Base-by-base conservation (phyloP, 2,113 vertebrate species). In the Herpetotheres cachinnans region DNA sequence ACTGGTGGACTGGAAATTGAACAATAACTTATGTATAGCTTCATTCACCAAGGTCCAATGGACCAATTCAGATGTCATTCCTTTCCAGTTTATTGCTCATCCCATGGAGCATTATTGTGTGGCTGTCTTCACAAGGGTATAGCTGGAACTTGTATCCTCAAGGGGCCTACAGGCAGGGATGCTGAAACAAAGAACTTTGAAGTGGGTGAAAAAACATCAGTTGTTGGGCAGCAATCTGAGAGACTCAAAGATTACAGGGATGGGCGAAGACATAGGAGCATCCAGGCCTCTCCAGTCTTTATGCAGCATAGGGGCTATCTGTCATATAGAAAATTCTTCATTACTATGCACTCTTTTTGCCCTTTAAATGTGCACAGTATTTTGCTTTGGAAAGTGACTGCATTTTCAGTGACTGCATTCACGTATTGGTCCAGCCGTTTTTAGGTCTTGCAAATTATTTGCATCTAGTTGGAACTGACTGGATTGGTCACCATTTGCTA, bases 341-440 rank as follows among this genome's bases (percentile, higher is more conserved):
- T 66, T 50, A 10, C 5, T 79, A 5, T 47, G 17, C 16, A 55
- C 6, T 89, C 7, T 29, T 49, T n/a, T 81, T 67, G 15, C 4
- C 4, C 42, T 46, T 78, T 78, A 66, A 81, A 44, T 3, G 1
- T 38, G 34, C 4, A 66, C 2, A 8, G 6, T 17, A 26, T 82
- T 85, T 84, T 82, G 25, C 30, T 82, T 76, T 50, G 42, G n/a
- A 61, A 92, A 63, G 30, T 4, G n/a, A n/a, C 11, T 82, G n/a
- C n/a, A 0, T 26, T 87, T 87, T 55, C 30, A 56, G 26, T 36
- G 16, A 52, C 24, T 47, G 9, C 5, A 22, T 52, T 77, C 32
- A 47, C 12, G 44, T 21, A 36, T 1, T 11, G 1, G 20, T 26
- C 20, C 36, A 42, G 19, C 0, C 0, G 0, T 9, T 79, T 79